Evolutionary conservation across 2,888 invertebrate species (phyloP), one percentile per base, ranked within the genome.

Genomic region (Hipparchia sbordonii): DNA sequence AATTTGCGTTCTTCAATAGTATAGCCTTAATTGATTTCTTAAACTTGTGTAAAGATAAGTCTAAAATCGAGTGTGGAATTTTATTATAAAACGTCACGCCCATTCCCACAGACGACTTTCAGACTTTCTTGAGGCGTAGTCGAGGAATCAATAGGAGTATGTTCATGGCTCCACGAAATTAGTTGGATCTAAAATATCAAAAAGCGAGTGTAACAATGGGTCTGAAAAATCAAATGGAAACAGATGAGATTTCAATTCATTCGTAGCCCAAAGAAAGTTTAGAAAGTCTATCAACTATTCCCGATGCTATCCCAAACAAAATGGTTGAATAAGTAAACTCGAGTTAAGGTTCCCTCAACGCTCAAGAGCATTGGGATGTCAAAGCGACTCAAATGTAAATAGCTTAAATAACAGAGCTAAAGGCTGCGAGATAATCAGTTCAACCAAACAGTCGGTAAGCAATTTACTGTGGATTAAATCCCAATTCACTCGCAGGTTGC

Each of bases 391-490:
- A 77, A 79, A 79, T 77, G 80, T 81, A 82, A 82, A 81, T 82
- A 80, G 80, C 79, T 79, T 75, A 79, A 71, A 79, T 77, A 78
- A 74, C 72, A 78, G 68, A 79, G 77, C 75, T 79, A 80, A 81
- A 80, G 78, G 79, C 79, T 76, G 70, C 72, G 76, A 78, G 79
- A 81, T 81, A 82, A 81, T 82, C 79, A 80, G 80, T 75, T 71
- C 79, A 79, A 78, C 77, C 76, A 78, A 79, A 80, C 82, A 82
- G 81, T 79, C 81, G 80, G 79, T 80, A 80, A 82, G 81, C 80
- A 82, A 83, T 82, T 83, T 82, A 82, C 78, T 77, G 77, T 69
- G 79, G 81, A 81, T 81, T 81, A 81, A 79, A 77, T 76, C 79
- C 73, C 78, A 79, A 81, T 81, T 80, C 81, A 78, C 77, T 79